Conservation (phyloP, 2,797 vertebrate genomes). For the Poeciliopsis turneri region DNA sequence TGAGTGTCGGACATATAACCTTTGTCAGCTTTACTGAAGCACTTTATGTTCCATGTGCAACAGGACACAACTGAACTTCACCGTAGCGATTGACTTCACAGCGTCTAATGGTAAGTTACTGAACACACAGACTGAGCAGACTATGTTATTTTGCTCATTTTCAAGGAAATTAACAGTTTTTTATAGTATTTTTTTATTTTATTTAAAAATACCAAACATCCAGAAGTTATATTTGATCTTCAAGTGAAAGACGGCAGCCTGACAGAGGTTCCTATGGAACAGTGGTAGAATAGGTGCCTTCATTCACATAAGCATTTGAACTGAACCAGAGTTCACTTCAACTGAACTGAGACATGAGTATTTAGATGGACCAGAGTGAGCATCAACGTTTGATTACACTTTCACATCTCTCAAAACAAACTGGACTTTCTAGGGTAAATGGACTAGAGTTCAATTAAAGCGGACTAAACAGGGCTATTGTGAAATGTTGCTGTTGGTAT, state of each 20-base stretch:
- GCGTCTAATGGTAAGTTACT: constrained; percentile 92
- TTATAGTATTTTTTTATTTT: background rate
- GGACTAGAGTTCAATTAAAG: no score
- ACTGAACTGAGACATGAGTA: no score
- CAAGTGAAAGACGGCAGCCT: background rate
- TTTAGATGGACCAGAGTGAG: no score
- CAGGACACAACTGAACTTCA: constrained; percentile 98
- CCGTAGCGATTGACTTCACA: constrained; percentile 97
- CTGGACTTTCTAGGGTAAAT: no score
- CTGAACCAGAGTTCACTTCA: no score
- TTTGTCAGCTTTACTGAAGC: constrained; percentile 11
- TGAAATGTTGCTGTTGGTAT: background rate
- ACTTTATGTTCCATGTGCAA: constrained; percentile 23
- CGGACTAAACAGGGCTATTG: no score
- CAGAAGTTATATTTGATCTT: background rate
- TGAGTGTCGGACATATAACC: constrained; percentile 5
- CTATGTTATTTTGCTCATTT: background rate
- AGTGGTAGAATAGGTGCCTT: background rate
- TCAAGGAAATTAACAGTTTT: background rate
- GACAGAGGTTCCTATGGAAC: background rate
- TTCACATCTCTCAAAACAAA: no score
- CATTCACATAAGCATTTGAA: no score
- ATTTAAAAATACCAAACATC: background rate
- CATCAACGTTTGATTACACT: no score
- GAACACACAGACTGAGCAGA: no score